Percentiles rank a stretch among this genome's conserved stretches.
phyloP scores from a whole-genome alignment of 2,797 vertebrate genomes.

The Manis pentadactyla region DNA sequence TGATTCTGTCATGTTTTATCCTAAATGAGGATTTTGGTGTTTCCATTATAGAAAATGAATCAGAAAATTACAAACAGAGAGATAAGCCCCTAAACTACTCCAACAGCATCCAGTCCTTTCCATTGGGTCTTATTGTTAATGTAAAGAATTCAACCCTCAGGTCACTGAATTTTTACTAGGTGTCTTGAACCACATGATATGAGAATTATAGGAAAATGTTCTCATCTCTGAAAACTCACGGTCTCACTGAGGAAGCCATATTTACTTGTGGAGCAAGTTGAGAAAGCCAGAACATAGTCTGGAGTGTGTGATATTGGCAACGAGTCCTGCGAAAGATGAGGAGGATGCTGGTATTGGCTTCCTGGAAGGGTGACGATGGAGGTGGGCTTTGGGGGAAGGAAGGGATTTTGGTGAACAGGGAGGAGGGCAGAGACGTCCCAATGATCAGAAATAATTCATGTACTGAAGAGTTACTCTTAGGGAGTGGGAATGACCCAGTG shows the following conservation, averaged over 20 bases:
- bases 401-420: not conserved
- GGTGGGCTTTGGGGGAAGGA: not conserved
- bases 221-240: not conserved
- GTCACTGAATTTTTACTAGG: not conserved
- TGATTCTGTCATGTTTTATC: not conserved
- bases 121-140: not conserved
- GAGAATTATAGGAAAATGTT: not conserved
- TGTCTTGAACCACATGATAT: not conserved
- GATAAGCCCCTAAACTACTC: not conserved
- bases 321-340: not conserved
- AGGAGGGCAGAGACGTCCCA: not conserved
- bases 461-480: not conserved
- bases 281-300: not conserved
- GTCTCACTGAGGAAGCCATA: not conserved
- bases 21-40: not conserved
- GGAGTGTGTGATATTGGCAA: not conserved
- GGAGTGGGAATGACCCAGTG: not conserved
- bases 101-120: not conserved
- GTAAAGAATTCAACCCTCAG: not conserved
- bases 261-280: not conserved
- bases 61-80: not conserved
- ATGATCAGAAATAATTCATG: not conserved
- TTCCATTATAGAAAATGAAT: slow-evolving; percentile 10
- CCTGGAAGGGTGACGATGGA: not conserved
- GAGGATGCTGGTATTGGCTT: not conserved